phyloP scores from a whole-genome alignment of 1,140 invertebrate species.

The Coelopa frigida region DNA sequence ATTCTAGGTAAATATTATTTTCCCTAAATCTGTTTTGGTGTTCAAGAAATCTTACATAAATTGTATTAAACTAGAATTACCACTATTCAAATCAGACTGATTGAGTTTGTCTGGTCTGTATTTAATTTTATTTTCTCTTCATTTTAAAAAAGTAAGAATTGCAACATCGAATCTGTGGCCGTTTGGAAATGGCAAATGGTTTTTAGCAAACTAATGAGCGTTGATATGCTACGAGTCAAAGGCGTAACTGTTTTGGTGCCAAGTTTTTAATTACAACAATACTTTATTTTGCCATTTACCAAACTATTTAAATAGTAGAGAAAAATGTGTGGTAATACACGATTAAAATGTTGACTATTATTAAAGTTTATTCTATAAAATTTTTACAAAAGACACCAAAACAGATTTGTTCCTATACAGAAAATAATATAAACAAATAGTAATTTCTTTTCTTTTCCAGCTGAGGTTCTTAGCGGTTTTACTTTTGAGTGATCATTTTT shows the following conservation, averaged over 20 bases:
- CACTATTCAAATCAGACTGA: conserved; percentile 4
- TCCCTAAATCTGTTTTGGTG: conserved; percentile 42
- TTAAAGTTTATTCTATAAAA: background rate
- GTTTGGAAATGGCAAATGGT: conserved; percentile 26
- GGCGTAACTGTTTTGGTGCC: conserved; percentile 61
- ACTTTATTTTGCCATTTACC: conserved; percentile 7
- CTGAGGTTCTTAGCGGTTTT: too few species aligned
- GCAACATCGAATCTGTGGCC: conserved; percentile 18
- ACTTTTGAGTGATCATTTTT: too few species aligned
- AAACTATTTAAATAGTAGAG: too few species aligned
- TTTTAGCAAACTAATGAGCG: too few species aligned
- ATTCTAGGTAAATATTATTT: conserved; percentile 39
- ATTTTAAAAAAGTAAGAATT: conserved; percentile 22
- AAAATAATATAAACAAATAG: conserved; percentile 35
- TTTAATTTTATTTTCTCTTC: conserved; percentile 1
- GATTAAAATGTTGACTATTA: background rate
- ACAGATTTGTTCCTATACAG: conserved; percentile 38
- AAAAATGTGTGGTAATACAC: too few species aligned
- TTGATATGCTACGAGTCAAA: too few species aligned
- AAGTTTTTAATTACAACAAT: background rate
- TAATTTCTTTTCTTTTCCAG: conserved; percentile 30
- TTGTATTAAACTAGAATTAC: background rate
- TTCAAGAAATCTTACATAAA: conserved; percentile 13
- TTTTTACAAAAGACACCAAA: conserved; percentile 42
- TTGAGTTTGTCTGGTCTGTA: background rate